phyloP scores from a whole-genome alignment of 2,113 vertebrate genomes.

The Raja brachyura region DNA sequence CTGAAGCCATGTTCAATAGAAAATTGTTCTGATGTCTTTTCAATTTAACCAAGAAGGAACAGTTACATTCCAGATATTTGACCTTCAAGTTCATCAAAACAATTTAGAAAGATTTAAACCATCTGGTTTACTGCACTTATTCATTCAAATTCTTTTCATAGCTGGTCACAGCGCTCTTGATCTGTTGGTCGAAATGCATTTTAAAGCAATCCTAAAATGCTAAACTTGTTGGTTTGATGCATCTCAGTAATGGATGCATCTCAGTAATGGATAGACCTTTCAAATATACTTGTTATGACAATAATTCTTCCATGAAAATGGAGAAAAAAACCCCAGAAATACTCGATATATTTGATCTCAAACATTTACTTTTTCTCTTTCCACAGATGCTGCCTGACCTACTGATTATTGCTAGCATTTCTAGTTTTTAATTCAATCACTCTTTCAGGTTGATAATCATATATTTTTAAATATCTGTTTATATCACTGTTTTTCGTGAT shows the following conservation, averaged over 20 bases:
- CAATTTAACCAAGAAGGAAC: constrained; percentile 11
- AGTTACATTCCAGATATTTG: constrained; percentile 28
- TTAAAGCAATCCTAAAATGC: background rate
- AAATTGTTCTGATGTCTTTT: constrained; percentile 25
- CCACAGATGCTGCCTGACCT: no score
- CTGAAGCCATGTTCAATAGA: background rate
- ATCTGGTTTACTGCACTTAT: constrained; percentile 19
- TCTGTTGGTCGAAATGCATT: background rate
- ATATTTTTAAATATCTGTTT: background rate
- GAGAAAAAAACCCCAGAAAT: no score
- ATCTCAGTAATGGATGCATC: no score
- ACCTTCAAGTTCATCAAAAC: constrained; percentile 24
- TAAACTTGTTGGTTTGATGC: background rate
- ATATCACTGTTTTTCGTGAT: background rate
- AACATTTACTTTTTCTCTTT: no score
- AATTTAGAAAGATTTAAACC: constrained; percentile 29
- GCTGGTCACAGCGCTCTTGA: background rate
- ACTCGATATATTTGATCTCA: no score
- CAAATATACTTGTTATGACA: background rate
- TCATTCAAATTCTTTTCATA: background rate
- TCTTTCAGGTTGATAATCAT: background rate
- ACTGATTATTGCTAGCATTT: no score
- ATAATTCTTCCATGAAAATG: background rate
- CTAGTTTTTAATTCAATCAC: no score
- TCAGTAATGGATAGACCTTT: background rate